Conservation (phyloP, 2,113 vertebrate genomes). For the Ariopsis seemanni region DNA sequence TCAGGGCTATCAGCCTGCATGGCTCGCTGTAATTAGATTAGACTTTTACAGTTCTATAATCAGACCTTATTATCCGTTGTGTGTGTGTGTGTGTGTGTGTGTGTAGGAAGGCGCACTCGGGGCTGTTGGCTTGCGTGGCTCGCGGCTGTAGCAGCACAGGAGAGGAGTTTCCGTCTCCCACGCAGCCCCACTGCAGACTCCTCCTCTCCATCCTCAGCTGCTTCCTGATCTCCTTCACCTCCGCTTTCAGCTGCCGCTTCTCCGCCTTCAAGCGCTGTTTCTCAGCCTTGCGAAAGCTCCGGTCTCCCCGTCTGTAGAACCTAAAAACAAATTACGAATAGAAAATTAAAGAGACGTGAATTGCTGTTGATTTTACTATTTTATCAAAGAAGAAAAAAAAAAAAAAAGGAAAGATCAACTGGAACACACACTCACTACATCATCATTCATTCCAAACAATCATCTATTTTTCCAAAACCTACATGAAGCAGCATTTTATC, state of each 20-base stretch:
- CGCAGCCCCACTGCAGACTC: constrained; percentile 85
- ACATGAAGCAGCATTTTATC: background rate
- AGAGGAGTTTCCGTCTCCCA: constrained; percentile 70
- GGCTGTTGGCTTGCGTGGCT: constrained; percentile 72
- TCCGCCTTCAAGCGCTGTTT: constrained; percentile 92
- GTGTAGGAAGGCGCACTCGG: constrained; percentile 60
- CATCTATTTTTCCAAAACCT: background rate
- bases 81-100: too few species aligned
- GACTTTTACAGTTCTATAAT: background rate
- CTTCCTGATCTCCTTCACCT: constrained; percentile 92
- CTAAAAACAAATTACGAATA: constrained; percentile 58
- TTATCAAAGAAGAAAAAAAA: background rate
- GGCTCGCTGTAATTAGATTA: too few species aligned
- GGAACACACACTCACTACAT: too few species aligned
- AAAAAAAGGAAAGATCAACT: background rate
- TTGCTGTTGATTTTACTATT: background rate
- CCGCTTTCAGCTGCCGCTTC: constrained; percentile 92
- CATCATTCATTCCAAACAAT: background rate
- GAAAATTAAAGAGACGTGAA: background rate
- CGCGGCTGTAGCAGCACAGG: constrained; percentile 74
- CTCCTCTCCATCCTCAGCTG: constrained; percentile 92
- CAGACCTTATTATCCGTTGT: too few species aligned
- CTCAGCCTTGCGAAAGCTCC: constrained; percentile 91
- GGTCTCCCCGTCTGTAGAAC: constrained; percentile 90
- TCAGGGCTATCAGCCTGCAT: background rate